phyloP scores from a whole-genome alignment of 2,797 vertebrate species.

The Spea hammondii region DNA sequence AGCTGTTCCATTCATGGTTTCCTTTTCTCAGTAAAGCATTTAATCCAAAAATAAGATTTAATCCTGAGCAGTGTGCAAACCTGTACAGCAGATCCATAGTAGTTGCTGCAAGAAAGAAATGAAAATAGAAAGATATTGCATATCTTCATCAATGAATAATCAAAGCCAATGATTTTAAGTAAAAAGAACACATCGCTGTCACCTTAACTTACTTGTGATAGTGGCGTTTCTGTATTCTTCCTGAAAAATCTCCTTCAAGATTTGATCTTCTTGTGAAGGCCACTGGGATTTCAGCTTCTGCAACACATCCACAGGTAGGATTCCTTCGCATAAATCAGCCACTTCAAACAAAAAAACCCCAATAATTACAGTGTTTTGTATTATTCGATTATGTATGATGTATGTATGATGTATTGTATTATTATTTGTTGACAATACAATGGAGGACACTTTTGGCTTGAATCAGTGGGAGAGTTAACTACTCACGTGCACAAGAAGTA shows the following conservation, averaged over 20 bases:
- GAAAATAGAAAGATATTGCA: neutral
- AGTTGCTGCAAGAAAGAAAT: constrained; percentile 63
- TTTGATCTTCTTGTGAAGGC: constrained; percentile 68
- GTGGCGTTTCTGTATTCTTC: constrained; percentile 68
- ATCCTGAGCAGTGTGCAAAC: constrained; percentile 80
- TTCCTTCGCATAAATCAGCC: constrained; percentile 62
- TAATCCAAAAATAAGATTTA: constrained; percentile 90
- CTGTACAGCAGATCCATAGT: constrained; percentile 81
- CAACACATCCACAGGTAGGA: constrained; percentile 65
- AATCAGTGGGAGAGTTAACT: no score
- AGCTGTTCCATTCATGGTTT: constrained; percentile 79
- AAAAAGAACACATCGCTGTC: neutral
- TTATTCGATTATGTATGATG: no score
- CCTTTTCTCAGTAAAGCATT: constrained; percentile 82
- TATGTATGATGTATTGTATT: no score
- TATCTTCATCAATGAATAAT: no score
- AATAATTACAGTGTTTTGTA: neutral
- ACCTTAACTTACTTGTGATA: constrained; percentile 78
- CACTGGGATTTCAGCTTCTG: constrained; percentile 71
- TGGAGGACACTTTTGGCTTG: no score
- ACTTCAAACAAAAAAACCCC: neutral
- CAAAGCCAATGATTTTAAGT: no score
- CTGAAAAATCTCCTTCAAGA: constrained; percentile 69
- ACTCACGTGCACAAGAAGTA: no score
- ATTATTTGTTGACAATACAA: no score